These are phyloP conservation scores for Microctonus hyperodae DNA, from an alignment of 2,888 invertebrate genomes.

Conservation along the genomic window DNA sequence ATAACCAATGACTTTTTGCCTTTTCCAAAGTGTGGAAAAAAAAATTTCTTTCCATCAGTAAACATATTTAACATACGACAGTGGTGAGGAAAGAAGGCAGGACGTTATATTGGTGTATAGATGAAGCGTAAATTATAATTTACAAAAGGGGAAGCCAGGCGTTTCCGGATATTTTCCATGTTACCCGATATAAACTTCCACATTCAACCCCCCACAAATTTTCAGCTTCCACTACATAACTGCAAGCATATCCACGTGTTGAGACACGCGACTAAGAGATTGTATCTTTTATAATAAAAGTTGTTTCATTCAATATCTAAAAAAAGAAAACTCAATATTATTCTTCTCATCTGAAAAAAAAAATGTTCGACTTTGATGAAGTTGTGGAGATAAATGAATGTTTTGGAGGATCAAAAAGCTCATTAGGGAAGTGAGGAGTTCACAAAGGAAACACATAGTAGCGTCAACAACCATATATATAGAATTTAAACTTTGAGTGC, in stretches of 20 bases:
- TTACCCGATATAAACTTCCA: slow-evolving; percentile 33
- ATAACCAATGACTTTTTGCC: slow-evolving; percentile 21
- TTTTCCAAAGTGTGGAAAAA: slow-evolving; percentile 11
- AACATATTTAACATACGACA: slow-evolving; percentile 7
- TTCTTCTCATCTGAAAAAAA: neutral
- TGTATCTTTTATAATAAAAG: slow-evolving; percentile 37
- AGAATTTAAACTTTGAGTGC: slow-evolving; percentile 14
- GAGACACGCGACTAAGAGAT: slow-evolving; percentile 38
- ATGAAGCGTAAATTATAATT: slow-evolving; percentile 40
- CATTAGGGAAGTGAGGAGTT: neutral
- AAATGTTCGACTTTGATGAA: neutral
- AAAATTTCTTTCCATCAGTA: neutral
- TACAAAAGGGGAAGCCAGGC: slow-evolving; percentile 46
- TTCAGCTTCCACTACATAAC: slow-evolving; percentile 19
- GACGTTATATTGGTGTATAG: neutral
- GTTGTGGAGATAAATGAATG: neutral
- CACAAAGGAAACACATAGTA: neutral
- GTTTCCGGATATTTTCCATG: slow-evolving; percentile 51
- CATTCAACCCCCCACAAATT: slow-evolving; percentile 28
- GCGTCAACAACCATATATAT: neutral
- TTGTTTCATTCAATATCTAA: neutral
- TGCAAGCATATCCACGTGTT: slow-evolving; percentile 27
- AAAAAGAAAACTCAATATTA: neutral
- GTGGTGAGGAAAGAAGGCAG: neutral
- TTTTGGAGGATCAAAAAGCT: slow-evolving; percentile 11